Percentiles rank a stretch among this genome's conserved stretches.
Evolutionary conservation across 2,113 vertebrate species (phyloP).

Genomic region (Dipodomys stephensi): DNA sequence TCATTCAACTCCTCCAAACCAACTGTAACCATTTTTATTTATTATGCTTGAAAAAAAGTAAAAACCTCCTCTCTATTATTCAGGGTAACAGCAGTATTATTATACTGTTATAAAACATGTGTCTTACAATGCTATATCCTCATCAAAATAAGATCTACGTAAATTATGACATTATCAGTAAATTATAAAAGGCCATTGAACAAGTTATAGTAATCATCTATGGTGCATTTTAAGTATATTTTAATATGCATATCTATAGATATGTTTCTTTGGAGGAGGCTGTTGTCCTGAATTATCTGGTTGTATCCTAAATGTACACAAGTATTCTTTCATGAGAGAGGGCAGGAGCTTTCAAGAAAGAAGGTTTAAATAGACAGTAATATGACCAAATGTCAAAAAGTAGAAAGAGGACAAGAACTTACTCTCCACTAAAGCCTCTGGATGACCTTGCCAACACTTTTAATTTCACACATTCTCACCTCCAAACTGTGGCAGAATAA

Average conservation of each 20-base stretch:
- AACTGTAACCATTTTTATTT: background rate
- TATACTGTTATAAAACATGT: slow-evolving; percentile 14
- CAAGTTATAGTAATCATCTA: background rate
- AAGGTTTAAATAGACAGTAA: no score
- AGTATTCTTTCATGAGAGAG: no score
- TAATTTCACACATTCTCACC: background rate
- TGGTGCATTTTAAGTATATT: background rate
- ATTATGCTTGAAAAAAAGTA: background rate
- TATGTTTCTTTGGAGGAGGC: no score
- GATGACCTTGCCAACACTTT: background rate
- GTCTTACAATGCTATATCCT: background rate
- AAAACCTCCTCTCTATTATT: background rate
- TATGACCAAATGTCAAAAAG: background rate
- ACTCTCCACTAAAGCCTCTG: background rate
- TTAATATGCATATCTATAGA: no score
- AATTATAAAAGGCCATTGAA: background rate
- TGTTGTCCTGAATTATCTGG: no score
- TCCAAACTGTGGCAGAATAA: background rate
- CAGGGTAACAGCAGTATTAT: background rate
- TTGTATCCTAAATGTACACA: no score
- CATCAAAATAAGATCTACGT: background rate
- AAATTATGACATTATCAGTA: background rate
- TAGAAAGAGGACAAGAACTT: background rate
- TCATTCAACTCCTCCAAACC: background rate
- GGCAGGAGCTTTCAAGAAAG: no score